phyloP scores from a whole-genome alignment of 2,797 vertebrate species.

The Lithobates sylvaticus region DNA sequence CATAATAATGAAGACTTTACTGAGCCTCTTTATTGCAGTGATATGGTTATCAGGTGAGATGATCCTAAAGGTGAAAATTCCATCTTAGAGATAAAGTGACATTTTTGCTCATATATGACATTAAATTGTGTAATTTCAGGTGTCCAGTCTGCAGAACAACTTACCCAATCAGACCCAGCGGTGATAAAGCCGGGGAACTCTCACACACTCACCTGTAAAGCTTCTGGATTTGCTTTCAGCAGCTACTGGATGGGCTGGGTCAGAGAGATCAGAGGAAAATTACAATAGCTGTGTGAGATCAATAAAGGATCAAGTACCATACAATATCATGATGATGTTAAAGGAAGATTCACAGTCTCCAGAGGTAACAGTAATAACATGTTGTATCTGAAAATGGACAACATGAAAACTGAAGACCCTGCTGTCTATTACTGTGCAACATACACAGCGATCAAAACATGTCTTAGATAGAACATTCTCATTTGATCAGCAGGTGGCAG shows the following conservation, averaged over 20 bases:
- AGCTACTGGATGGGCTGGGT: neutral
- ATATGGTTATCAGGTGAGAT: too few relatives aligned
- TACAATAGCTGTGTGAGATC: constrained; percentile 9
- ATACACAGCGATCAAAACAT: too few relatives aligned
- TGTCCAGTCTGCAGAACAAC: neutral
- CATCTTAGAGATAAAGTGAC: too few relatives aligned
- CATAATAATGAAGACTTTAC: neutral
- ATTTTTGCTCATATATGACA: too few relatives aligned
- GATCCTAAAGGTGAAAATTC: too few relatives aligned
- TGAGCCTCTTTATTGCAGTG: neutral
- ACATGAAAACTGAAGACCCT: constrained; percentile 7
- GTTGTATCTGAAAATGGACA: neutral
- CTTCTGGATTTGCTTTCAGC: constrained; percentile 15
- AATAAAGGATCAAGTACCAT: neutral
- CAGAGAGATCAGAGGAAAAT: constrained; percentile 8
- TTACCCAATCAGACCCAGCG: constrained; percentile 7
- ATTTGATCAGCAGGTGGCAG: too few relatives aligned
- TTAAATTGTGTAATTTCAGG: neutral
- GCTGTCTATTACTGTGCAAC: neutral
- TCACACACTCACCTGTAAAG: neutral
- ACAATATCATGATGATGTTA: neutral
- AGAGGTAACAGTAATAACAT: neutral
- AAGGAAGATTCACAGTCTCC: neutral
- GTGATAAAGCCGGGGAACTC: neutral
- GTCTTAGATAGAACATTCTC: too few relatives aligned